These are phyloP conservation scores for Gobio gobio DNA, from an alignment of 2,113 vertebrate genomes.

Conservation along the genomic window DNA sequence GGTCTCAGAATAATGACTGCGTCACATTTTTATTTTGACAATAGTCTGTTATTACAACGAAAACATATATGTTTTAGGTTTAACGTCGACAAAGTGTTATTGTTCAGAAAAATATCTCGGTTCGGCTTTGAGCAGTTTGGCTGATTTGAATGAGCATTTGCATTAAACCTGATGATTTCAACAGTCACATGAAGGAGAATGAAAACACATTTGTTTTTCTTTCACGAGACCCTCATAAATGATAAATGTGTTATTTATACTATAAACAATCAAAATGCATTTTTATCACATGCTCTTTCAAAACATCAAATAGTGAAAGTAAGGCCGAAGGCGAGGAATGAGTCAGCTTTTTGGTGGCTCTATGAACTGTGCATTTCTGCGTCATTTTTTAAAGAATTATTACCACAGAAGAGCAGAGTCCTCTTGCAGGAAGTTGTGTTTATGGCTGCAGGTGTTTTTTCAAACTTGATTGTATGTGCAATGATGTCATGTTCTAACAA, in stretches of 20 bases:
- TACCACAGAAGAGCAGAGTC: constrained; percentile 20
- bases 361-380: neutral
- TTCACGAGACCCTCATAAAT: neutral
- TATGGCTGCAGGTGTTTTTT: constrained; percentile 23
- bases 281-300: neutral
- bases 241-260: neutral
- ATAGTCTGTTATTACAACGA: neutral
- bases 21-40: constrained; percentile 4
- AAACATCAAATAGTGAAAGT: neutral
- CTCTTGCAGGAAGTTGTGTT: constrained; percentile 23
- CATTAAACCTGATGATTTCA: constrained; percentile 62
- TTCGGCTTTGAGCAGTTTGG: constrained; percentile 63
- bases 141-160: constrained; percentile 79
- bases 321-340: neutral
- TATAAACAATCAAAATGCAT: neutral
- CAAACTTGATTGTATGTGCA: constrained; percentile 49
- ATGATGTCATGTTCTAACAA: constrained; percentile 66
- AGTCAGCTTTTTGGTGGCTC: neutral
- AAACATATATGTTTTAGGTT: neutral
- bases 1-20: neutral
- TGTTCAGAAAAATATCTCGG: constrained; percentile 30
- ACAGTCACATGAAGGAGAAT: constrained; percentile 44
- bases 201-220: neutral
- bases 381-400: neutral
- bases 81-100: neutral